phyloP scores from a whole-genome alignment of 2,888 invertebrate genomes.

The Agriotes lineatus region DNA sequence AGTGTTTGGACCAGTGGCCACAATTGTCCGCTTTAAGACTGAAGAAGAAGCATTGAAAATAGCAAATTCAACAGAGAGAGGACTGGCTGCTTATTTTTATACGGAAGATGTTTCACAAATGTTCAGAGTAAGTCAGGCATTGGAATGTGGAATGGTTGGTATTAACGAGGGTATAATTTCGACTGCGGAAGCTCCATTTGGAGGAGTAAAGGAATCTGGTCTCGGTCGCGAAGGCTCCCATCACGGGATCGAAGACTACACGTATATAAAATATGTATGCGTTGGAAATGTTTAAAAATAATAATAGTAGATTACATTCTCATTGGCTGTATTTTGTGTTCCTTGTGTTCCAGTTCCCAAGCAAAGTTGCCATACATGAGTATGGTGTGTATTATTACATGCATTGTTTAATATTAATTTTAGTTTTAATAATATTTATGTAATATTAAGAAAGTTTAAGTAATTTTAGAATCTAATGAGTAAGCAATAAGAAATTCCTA shows the following conservation, averaged over 20 bases:
- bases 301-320: not conserved
- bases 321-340: not conserved
- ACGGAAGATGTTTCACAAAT: conserved; percentile 90
- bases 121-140: conserved; percentile 85
- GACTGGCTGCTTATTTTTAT: conserved; percentile 96
- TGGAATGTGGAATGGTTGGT: conserved; percentile 96
- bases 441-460: not conserved
- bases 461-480: too few relatives aligned
- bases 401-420: too few relatives aligned
- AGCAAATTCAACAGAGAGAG: conserved; percentile 86
- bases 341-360: too few relatives aligned
- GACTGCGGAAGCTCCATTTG: conserved; percentile 93
- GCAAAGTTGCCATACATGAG: too few relatives aligned
- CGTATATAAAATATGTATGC: conserved; percentile 91
- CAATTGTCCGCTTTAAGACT: conserved; percentile 85
- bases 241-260: conserved; percentile 93
- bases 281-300: conserved; percentile 73
- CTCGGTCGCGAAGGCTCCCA: conserved; percentile 94
- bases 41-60: conserved; percentile 89
- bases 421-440: too few relatives aligned
- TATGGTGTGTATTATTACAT: too few relatives aligned
- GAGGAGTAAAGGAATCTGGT: conserved; percentile 98
- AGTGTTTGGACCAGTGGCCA: conserved; percentile 95
- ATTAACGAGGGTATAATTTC: conserved; percentile 96
- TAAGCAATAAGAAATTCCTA: conserved; percentile 13